Conservation (phyloP, 92 coral and sea anemone species). For the Isaurus tuberculatus region DNA sequence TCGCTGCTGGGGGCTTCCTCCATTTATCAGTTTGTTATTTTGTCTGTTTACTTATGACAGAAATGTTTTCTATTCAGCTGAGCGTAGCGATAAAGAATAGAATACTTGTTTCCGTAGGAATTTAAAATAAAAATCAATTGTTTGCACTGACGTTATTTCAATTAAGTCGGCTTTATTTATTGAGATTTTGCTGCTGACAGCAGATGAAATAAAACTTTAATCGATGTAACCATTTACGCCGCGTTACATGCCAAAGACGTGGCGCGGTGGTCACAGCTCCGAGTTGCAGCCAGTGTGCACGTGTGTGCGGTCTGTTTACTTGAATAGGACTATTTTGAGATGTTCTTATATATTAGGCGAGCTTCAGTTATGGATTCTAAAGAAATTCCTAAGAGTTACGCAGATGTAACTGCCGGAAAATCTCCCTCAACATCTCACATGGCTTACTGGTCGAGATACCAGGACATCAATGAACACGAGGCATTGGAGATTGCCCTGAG, state of each 20-base stretch:
- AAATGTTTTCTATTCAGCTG: too few relatives aligned
- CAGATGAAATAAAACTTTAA: too few relatives aligned
- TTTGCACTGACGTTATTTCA: too few relatives aligned
- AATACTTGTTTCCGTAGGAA: too few relatives aligned
- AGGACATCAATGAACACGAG: slow-evolving; percentile 3
- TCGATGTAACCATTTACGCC: not conserved
- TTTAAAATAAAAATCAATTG: too few relatives aligned
- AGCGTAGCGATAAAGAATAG: too few relatives aligned
- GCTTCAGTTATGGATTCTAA: slow-evolving; percentile 4
- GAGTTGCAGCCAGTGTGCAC: slow-evolving; percentile 1
- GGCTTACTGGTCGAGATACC: slow-evolving; percentile 14
- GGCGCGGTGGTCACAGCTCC: not conserved
- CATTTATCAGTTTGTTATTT: too few relatives aligned
- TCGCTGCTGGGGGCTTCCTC: too few relatives aligned
- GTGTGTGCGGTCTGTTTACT: not conserved
- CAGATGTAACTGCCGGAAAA: not conserved
- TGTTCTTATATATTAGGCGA: slow-evolving; percentile 2
- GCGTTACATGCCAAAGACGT: not conserved
- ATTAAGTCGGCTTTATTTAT: too few relatives aligned
- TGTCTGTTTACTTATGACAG: too few relatives aligned
- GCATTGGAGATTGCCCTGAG: slow-evolving; percentile 8
- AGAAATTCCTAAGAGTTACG: not conserved
- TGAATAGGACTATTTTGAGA: not conserved
- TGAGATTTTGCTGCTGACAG: too few relatives aligned
- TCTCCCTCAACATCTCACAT: slow-evolving; percentile 18